These are phyloP conservation scores for Hypomesus transpacificus DNA, from an alignment of 2,113 vertebrate genomes.

Conservation along the genomic window DNA sequence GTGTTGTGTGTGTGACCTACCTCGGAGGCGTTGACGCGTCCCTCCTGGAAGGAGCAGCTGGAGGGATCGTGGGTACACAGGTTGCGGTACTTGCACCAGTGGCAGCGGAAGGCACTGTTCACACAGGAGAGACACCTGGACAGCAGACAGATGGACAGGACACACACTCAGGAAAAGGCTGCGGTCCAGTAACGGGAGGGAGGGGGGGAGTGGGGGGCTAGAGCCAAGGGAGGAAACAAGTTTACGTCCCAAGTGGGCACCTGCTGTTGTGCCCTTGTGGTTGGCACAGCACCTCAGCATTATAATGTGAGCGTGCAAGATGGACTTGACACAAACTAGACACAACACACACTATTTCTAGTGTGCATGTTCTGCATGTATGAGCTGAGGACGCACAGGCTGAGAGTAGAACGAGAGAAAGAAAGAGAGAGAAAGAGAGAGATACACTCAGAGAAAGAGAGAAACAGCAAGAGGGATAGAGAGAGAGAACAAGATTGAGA, in stretches of 20 bases:
- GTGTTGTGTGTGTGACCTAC: slow-evolving; percentile 60
- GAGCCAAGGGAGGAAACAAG: slow-evolving; percentile 54
- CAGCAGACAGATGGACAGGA: slow-evolving; percentile 12
- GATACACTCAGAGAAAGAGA: not conserved
- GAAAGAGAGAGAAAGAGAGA: slow-evolving; percentile 21
- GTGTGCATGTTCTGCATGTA: too few species aligned
- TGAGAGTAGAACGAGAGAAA: slow-evolving; percentile 13
- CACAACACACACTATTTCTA: not conserved
- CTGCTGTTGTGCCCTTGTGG: slow-evolving; percentile 58
- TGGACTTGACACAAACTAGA: slow-evolving; percentile 31
- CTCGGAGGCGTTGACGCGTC: slow-evolving; percentile 93
- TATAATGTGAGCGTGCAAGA: slow-evolving; percentile 18
- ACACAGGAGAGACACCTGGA: slow-evolving; percentile 95
- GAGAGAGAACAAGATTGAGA: slow-evolving; percentile 5
- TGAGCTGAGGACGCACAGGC: too few species aligned
- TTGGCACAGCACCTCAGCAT: slow-evolving; percentile 43
- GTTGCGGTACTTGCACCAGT: slow-evolving; percentile 99
- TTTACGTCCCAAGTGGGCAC: slow-evolving; percentile 52
- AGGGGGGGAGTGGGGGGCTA: slow-evolving; percentile 30
- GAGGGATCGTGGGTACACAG: slow-evolving; percentile 96
- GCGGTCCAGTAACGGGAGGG: slow-evolving; percentile 26
- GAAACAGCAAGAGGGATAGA: slow-evolving; percentile 17
- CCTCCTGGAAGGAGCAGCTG: slow-evolving; percentile 97
- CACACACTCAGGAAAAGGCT: not conserved
- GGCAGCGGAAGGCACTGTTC: slow-evolving; percentile 95